Base-by-base conservation (phyloP, 2,113 vertebrate species). In the Planiliza haematocheilus region DNA sequence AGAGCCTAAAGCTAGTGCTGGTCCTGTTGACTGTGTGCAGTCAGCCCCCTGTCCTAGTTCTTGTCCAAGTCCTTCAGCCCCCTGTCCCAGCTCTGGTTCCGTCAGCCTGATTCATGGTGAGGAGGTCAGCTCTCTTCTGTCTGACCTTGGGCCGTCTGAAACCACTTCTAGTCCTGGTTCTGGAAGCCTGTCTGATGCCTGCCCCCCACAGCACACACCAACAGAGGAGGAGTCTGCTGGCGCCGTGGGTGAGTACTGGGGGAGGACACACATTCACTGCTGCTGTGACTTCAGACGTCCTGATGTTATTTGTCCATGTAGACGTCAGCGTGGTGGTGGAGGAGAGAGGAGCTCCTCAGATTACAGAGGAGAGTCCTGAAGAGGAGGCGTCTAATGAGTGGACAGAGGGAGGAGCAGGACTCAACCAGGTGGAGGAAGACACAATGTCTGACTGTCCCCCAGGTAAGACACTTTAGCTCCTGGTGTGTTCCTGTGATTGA, bases 231-330 rank as follows among this genome's bases (percentile, higher is more conserved):
- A 69, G 43, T 61, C 55, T 56, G 16, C 20, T 20, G 20, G 30
- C 2, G 1, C 62, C 21, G 10, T 10, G 12, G 70, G 84, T 88
- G 50, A 85, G 88, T 88, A 20, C 62, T 45, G 8, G 24, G 5
- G n/a, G 7, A 34, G 24, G 61, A n/a, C n/a, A 30, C 5, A 5
- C 0, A n/a, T 17, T n/a, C 13, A 7, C 30, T 3, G 2, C 6
- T n/a, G 36, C 16, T 43, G 20, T 46, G 2, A 10, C 5, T 1
- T 12, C 2, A 10, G 21, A 42, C 9, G n/a, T 36, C 61, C 21
- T 46, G n/a, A 42, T 50, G 7, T 14, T 61, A 9, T 56, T 70
- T 14, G 34, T 74, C 1, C 49, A 90, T n/a, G n/a, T 30, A 30
- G 89, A 61, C 1, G 10, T 57, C 39, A 17, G 4, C 42, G 7